A percentile compares a stretch with the other conserved stretches of the same genome.
Conservation (phyloP, 2,113 vertebrate genomes). For the Danionella cerebrum region DNA sequence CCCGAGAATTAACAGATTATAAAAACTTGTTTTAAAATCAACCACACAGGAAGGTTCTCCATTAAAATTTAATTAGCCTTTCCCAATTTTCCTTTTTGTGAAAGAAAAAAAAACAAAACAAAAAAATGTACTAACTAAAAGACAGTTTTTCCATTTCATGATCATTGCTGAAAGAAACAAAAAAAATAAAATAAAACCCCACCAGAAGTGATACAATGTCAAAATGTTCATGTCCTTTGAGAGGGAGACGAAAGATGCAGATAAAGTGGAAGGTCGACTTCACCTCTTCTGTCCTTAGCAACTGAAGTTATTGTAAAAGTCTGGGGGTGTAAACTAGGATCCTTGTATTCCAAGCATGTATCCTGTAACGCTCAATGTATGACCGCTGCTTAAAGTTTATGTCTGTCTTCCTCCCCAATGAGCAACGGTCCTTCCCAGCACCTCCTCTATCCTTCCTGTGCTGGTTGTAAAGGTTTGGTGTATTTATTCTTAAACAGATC, state of each 20-base stretch:
- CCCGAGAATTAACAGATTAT: too few relatives aligned
- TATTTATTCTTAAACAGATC: neutral
- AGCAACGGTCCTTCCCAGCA: neutral
- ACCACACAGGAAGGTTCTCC: constrained; percentile 49
- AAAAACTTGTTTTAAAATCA: too few relatives aligned
- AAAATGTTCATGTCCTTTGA: constrained; percentile 44
- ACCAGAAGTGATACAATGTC: constrained; percentile 52
- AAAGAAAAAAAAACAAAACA: constrained; percentile 45
- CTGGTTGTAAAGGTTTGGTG: neutral
- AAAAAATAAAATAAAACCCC: constrained; percentile 36
- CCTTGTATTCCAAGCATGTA: constrained; percentile 31
- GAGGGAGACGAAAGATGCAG: constrained; percentile 24
- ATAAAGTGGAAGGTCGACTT: neutral
- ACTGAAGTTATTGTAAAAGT: neutral
- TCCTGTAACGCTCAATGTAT: constrained; percentile 13
- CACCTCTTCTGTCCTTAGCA: constrained; percentile 19
- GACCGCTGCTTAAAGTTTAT: neutral
- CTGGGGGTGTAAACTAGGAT: constrained; percentile 44
- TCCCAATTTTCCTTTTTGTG: constrained; percentile 48
- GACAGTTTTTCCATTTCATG: constrained; percentile 27
- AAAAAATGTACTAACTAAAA: constrained; percentile 58
- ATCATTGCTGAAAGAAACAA: constrained; percentile 36
- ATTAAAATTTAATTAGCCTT: constrained; percentile 62
- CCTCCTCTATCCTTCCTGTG: neutral
- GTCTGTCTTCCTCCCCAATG: neutral